Conservation (phyloP, 2,888 invertebrate genomes). For the Drosophila neotestacea region DNA sequence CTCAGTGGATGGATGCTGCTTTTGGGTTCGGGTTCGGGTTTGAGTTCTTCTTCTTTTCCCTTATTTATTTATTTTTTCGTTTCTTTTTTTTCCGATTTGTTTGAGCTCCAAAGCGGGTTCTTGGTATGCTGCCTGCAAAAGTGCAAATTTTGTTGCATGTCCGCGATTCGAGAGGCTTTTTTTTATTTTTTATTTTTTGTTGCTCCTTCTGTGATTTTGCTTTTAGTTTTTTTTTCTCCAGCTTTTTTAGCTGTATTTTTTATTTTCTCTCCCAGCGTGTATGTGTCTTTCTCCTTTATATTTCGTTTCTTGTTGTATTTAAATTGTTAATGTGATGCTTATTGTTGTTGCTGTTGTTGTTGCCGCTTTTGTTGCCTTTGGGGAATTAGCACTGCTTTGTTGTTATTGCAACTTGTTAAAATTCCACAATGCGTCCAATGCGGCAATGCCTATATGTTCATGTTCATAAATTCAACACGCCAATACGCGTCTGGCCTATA, state of each 20-base stretch:
- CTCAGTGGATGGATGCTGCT: constrained; percentile 6
- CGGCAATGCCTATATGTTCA: constrained; percentile 53
- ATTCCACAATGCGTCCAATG: constrained; percentile 64
- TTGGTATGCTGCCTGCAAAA: constrained; percentile 64
- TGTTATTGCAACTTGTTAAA: constrained; percentile 78
- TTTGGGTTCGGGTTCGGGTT: constrained; percentile 17
- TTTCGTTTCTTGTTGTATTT: constrained; percentile 71
- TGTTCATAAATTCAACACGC: constrained; percentile 73
- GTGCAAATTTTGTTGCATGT: constrained; percentile 72
- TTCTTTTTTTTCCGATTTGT: constrained; percentile 15
- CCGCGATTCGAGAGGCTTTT: constrained; percentile 31
- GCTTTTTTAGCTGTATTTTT: constrained; percentile 40
- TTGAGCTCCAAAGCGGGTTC: constrained; percentile 46
- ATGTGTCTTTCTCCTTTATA: constrained; percentile 68
- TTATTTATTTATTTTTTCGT: not conserved
- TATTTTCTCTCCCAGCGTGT: constrained; percentile 13
- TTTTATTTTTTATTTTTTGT: not conserved
- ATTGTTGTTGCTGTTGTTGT: constrained; percentile 38
- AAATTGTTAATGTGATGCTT: constrained; percentile 74
- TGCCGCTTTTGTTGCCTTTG: constrained; percentile 60
- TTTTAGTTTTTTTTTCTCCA: constrained; percentile 37
- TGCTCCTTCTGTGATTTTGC: constrained; percentile 22
- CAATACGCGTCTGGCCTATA: constrained; percentile 22
- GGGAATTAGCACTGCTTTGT: constrained; percentile 77
- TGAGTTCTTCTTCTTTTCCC: constrained; percentile 42